Evolutionary conservation across 2,797 vertebrate genomes (phyloP), one percentile per base, ranked within the genome.

Genomic region (Chelon labrosus): DNA sequence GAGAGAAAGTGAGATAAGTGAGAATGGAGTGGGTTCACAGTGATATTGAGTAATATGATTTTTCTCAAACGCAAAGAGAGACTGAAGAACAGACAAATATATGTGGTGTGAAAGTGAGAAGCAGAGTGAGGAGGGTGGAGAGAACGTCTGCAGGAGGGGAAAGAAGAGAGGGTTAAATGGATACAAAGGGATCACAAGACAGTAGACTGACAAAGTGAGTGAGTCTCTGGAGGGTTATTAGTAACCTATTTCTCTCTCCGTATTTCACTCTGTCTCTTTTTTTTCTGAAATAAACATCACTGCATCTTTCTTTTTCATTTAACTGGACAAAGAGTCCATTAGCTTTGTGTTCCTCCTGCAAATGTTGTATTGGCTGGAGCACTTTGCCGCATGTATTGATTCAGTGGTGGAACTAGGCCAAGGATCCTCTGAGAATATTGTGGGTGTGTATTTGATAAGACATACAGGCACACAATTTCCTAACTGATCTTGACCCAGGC

Each of bases 361-460:
- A 46, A 31, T 46, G 60, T 69, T 51, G 58, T 54, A 60, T 20
- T 65, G 51, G 74, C 63, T 66, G 25, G 47, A 17, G 68, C 19
- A 37, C 78, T 77, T 69, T 38, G 64, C 57, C 70, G 59, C 65
- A 83, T 67, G 37, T 83, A 87, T 86, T 83, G 86, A 91, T 86
- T 79, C 63, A 75, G n/a, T 13, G 20, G 49, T 73, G 53, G 61
- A 72, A 74, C 44, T 63, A 68, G 65, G 60, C 62, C 65, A 80
- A 54, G n/a, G 66, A 67, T 65, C 79, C 68, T 70, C 50, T 47
- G 62, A 78, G 79, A 70, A 54, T 62, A 63, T 7, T 52, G 38
- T 49, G 20, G 60, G 7, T 42, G 47, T 64, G 51, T 16, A 25
- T 55, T 64, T 73, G 41, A 74, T 60, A 63, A 60, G 52, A 73